These are phyloP conservation scores for Latheticus oryzae DNA, from an alignment of 2,888 invertebrate species.

Conservation along the genomic window DNA sequence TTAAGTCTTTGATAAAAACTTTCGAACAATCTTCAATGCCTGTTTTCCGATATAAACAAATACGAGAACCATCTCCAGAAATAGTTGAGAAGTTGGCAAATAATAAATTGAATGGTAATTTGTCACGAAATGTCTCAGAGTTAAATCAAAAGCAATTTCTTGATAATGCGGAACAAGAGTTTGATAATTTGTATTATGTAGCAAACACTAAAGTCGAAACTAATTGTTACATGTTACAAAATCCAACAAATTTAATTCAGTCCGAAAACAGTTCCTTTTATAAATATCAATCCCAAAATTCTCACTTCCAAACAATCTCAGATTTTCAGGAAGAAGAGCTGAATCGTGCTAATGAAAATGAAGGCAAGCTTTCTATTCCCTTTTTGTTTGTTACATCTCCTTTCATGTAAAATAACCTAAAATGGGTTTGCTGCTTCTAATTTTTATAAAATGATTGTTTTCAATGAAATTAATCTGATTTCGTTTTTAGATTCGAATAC, in stretches of 20 bases:
- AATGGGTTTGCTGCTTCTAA: not conserved
- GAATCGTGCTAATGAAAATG: constrained; percentile 4
- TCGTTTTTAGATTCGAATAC: constrained; percentile 52
- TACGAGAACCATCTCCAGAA: constrained; percentile 61
- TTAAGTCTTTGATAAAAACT: constrained; percentile 69
- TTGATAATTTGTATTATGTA: constrained; percentile 62
- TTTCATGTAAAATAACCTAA: constrained; percentile 9
- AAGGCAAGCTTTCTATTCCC: constrained; percentile 47
- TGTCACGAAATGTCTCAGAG: constrained; percentile 4
- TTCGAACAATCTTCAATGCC: constrained; percentile 74
- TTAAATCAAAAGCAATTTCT: constrained; percentile 48
- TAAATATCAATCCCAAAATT: constrained; percentile 54
- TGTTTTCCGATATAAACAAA: constrained; percentile 68
- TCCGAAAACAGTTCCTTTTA: constrained; percentile 63
- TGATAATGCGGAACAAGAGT: constrained; percentile 58
- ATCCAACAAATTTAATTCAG: constrained; percentile 48
- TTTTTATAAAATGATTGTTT: too few species aligned
- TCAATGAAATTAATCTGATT: too few species aligned
- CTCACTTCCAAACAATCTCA: constrained; percentile 42
- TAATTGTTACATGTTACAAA: constrained; percentile 55
- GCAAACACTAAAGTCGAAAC: constrained; percentile 61
- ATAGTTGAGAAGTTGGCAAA: constrained; percentile 55
- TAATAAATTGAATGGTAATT: not conserved
- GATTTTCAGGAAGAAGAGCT: constrained; percentile 41
- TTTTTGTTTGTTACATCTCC: constrained; percentile 10